phyloP scores from a whole-genome alignment of 64 coral and sea anemone genomes.

The Montipora efflorescens region DNA sequence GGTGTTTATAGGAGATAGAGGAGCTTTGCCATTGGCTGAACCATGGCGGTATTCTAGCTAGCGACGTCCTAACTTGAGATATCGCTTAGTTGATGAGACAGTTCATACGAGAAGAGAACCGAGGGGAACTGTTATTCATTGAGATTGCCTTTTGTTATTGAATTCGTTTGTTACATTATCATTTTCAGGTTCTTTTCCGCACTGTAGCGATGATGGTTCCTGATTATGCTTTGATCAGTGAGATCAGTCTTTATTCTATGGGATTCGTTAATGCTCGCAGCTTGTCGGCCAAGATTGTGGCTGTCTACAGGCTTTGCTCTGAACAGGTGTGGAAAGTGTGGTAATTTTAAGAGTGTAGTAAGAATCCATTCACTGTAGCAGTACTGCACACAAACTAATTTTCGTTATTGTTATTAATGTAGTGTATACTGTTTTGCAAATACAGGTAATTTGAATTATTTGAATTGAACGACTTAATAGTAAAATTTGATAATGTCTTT shows the following conservation, averaged over 20 bases:
- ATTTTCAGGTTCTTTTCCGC: slow-evolving; percentile 86
- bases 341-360: background rate
- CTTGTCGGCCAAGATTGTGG: slow-evolving; percentile 91
- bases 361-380: too few species aligned
- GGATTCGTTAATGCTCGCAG: slow-evolving; percentile 91
- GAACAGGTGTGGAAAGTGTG: slow-evolving; percentile 71
- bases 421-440: too few species aligned
- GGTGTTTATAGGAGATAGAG: too few species aligned
- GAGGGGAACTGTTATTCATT: background rate
- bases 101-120: too few species aligned
- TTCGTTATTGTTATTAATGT: too few species aligned
- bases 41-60: too few species aligned
- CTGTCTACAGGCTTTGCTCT: slow-evolving; percentile 88
- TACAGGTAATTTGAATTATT: too few species aligned
- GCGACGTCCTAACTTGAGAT: too few species aligned
- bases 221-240: slow-evolving; percentile 95
- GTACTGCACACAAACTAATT: background rate
- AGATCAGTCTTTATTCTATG: slow-evolving; percentile 97
- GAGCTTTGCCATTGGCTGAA: too few species aligned
- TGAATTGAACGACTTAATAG: too few species aligned
- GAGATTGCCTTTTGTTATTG: background rate
- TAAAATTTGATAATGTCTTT: too few species aligned
- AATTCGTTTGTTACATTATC: background rate
- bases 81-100: too few species aligned
- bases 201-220: slow-evolving; percentile 99